These are phyloP conservation scores for Stenichneumon culpator DNA, from an alignment of 2,888 invertebrate genomes.

Conservation along the genomic window DNA sequence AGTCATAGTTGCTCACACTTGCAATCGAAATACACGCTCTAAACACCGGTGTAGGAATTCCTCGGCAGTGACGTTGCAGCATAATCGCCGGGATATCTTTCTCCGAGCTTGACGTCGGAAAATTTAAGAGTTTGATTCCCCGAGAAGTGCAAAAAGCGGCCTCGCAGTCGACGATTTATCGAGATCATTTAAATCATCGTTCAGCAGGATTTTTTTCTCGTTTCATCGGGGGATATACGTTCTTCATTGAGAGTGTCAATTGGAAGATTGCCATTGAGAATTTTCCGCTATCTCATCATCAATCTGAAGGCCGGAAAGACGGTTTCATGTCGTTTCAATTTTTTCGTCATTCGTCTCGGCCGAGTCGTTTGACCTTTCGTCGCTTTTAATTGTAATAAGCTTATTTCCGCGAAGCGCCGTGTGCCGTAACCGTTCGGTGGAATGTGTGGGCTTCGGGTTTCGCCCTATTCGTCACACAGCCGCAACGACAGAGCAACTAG, in stretches of 20 bases:
- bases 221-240: slow-evolving; percentile 17
- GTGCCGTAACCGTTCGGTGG: slow-evolving; percentile 3
- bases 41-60: neutral
- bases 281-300: slow-evolving; percentile 25
- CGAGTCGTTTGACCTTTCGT: neutral
- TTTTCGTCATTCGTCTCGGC: slow-evolving; percentile 1
- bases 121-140: neutral
- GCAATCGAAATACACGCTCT: slow-evolving; percentile 21
- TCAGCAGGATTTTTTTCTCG: slow-evolving; percentile 25
- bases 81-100: slow-evolving; percentile 32
- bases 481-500: neutral
- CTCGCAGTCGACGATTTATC: slow-evolving; percentile 39
- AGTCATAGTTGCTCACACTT: slow-evolving; percentile 43
- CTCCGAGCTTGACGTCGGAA: slow-evolving; percentile 44
- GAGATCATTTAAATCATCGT: slow-evolving; percentile 30
- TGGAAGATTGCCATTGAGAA: slow-evolving; percentile 52
- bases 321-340: slow-evolving; percentile 23
- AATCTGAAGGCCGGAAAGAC: slow-evolving; percentile 1
- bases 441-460: slow-evolving; percentile 19
- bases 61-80: neutral
- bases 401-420: slow-evolving; percentile 9
- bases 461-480: neutral
- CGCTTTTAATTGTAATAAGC: slow-evolving; percentile 8
- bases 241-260: slow-evolving; percentile 54
- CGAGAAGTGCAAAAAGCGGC: slow-evolving; percentile 40